Percentiles rank a stretch among this genome's conserved stretches.
phyloP scores from a whole-genome alignment of 2,888 invertebrate genomes.

The Lasioglossum lativentre region DNA sequence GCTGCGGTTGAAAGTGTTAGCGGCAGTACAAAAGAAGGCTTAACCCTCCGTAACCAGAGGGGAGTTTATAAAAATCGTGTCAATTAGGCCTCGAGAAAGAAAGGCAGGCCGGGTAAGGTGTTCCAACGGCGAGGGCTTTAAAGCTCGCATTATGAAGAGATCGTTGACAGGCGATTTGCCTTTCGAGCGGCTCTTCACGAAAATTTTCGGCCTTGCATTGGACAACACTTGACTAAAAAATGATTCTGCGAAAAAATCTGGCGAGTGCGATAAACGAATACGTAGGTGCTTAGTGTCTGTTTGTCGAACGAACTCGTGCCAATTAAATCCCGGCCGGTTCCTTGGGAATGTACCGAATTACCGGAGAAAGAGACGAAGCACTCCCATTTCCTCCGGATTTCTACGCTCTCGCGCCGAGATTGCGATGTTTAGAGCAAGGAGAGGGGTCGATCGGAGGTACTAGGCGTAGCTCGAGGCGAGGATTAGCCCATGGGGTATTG shows the following conservation, averaged over 20 bases:
- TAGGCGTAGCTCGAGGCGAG: constrained; percentile 75
- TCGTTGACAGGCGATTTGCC: constrained; percentile 66
- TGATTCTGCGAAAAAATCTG: background rate
- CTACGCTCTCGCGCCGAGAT: constrained; percentile 51
- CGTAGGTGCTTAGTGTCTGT: background rate
- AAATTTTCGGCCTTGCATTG: constrained; percentile 26
- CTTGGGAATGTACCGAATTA: constrained; percentile 17
- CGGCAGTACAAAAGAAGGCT: constrained; percentile 74
- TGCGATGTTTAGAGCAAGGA: constrained; percentile 58
- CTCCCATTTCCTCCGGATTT: constrained; percentile 47
- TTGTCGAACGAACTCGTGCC: background rate
- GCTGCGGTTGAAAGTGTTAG: constrained; percentile 72
- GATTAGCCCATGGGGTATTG: constrained; percentile 84
- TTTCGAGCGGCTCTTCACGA: constrained; percentile 40
- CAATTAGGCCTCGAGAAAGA: constrained; percentile 78
- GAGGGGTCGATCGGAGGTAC: constrained; percentile 63
- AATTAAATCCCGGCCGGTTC: background rate
- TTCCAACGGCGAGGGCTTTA: constrained; percentile 63
- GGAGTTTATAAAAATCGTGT: constrained; percentile 81
- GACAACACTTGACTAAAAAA: background rate
- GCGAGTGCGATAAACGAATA: background rate
- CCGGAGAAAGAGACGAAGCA: constrained; percentile 44
- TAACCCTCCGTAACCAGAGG: constrained; percentile 73
- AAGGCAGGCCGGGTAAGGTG: constrained; percentile 65
- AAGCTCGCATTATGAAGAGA: constrained; percentile 68